Percentiles rank a stretch among this genome's conserved stretches.
Evolutionary conservation across 2,888 invertebrate genomes (phyloP).

Genomic region (Dryobota labecula): DNA sequence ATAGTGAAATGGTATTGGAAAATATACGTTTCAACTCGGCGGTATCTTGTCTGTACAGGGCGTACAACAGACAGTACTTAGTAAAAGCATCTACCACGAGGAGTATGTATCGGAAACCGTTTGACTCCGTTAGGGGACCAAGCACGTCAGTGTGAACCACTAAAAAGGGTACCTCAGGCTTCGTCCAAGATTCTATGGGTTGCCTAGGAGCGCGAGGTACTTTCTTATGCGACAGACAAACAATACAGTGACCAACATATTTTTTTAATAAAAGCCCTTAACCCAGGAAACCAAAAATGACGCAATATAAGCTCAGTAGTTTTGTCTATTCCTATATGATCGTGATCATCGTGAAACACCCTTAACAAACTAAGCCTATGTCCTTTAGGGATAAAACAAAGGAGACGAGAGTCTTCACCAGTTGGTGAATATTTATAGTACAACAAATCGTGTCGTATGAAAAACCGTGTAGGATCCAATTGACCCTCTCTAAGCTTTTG

Average conservation of each 20-base stretch:
- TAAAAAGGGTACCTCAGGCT: not conserved
- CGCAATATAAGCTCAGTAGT: not conserved
- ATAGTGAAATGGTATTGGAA: too few relatives aligned
- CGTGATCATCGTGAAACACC: not conserved
- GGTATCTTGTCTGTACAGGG: too few relatives aligned
- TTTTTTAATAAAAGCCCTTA: not conserved
- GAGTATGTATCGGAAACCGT: not conserved
- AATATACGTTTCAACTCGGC: not conserved
- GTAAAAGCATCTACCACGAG: not conserved
- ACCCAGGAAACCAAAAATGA: not conserved
- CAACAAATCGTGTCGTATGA: slow-evolving; percentile 11
- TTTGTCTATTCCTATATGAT: not conserved
- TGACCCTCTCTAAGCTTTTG: too few relatives aligned
- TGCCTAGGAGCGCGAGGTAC: not conserved
- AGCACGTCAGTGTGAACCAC: too few relatives aligned
- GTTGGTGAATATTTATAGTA: not conserved
- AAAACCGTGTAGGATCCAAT: too few relatives aligned
- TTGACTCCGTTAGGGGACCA: not conserved
- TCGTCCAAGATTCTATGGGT: not conserved
- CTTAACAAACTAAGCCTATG: slow-evolving; percentile 6
- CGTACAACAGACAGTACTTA: not conserved
- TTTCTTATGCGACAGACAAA: slow-evolving; percentile 1
- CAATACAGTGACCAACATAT: slow-evolving; percentile 4
- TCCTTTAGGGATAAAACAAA: not conserved
- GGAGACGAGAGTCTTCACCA: not conserved